Evolutionary conservation across 2,113 vertebrate species (phyloP).

Genomic region (Procavia capensis): DNA sequence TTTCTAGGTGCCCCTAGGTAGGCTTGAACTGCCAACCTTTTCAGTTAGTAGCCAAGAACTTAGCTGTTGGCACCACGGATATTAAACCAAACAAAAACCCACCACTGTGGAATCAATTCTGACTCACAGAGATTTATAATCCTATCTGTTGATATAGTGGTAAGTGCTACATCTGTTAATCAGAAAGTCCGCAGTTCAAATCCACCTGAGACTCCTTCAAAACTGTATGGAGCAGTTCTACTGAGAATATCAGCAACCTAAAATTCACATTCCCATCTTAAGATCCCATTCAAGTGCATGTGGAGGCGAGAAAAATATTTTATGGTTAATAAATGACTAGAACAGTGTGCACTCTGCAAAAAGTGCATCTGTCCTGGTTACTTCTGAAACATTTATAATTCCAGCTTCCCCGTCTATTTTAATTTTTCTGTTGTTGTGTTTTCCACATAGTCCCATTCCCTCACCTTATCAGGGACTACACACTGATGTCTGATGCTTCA

Average conservation of each 20-base stretch:
- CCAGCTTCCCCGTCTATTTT: background rate
- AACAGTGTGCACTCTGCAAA: background rate
- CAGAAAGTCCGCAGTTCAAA: no score
- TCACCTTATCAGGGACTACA: constrained; percentile 42
- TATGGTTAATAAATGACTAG: background rate
- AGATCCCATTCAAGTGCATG: background rate
- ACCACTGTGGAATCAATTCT: no score
- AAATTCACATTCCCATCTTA: background rate
- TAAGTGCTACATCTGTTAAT: no score
- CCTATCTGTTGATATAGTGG: no score
- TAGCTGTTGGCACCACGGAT: no score
- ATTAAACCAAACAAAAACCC: no score
- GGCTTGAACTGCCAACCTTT: no score
- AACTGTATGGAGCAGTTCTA: no score
- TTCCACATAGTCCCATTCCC: background rate
- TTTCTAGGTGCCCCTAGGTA: no score
- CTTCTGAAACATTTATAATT: background rate
- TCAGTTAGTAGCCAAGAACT: no score
- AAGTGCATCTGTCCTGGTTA: background rate
- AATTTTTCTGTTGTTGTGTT: background rate
- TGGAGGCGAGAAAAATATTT: background rate
- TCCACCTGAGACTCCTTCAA: no score
- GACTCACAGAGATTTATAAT: no score
- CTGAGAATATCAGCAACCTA: background rate
- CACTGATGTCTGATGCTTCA: constrained; percentile 53